Base-by-base conservation (phyloP, 2,113 vertebrate genomes). In the Oreochromis spilurus region DNA sequence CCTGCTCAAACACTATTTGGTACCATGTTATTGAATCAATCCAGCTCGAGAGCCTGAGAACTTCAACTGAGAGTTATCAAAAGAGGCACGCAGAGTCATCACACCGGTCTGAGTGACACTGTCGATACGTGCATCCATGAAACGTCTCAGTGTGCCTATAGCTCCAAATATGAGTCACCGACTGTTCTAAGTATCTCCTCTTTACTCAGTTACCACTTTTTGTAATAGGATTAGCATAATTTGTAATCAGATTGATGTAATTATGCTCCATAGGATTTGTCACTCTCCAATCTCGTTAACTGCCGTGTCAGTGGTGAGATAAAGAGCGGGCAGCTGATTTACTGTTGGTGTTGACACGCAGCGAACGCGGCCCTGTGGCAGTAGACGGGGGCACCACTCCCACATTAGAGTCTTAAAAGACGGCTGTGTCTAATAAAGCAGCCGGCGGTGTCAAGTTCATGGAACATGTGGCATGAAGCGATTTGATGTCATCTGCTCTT, bases 391-490 rank as follows among this genome's bases (percentile, higher is more conserved):
- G 17, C 81, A 19, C 83, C 85, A 29, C 90, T 89, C 85, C 88
- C 85, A 88, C 78, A 38, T 87, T 88, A 86, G 45, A 65, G 70
- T 72, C 87, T 87, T 79, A 65, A 83, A 87, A 72, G 82, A 72
- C 58, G 87, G 53, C 92, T 84, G 93, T 79, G 83, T 88, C 89
- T 92, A 88, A 94, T 92, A 92, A 93, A 85, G 85, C 88, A 88
- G 91, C 91, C 90, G 81, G 3, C 38, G 80, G 89, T 83, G 86
- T 91, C 84, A n/a, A 65, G 87, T 95, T 94, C 87, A 65, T 8
- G n/a, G 84, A 86, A 82, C 92, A 93, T 93, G 87, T 86, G 89
- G 91, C 54, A 82, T 11, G 40, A 72, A 93, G 82, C 13, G 53
- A 87, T 92, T 88, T 82, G 79, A 92, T 87, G 91, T 92, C 79